phyloP scores from a whole-genome alignment of 2,797 vertebrate species.

The Tadarida brasiliensis region DNA sequence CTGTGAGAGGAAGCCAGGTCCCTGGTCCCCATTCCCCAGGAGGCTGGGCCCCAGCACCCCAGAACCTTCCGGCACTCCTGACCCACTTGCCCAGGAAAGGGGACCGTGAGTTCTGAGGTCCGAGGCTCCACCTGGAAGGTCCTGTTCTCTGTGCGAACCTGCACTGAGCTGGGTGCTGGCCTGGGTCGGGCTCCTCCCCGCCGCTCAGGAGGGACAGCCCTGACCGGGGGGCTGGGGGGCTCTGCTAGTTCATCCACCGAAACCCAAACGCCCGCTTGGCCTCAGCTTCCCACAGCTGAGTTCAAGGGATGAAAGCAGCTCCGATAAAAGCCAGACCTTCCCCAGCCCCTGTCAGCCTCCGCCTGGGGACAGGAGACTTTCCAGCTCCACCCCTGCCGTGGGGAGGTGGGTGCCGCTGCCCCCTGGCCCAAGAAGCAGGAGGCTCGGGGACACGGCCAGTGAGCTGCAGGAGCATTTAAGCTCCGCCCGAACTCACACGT shows the following conservation, averaged over 20 bases:
- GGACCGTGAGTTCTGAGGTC: neutral
- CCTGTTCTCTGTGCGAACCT: neutral
- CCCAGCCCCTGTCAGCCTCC: accelerated
- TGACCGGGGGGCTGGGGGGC: too few species aligned
- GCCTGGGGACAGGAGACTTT: accelerated
- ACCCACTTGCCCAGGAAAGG: accelerated
- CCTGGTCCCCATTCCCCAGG: neutral
- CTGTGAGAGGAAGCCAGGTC: neutral
- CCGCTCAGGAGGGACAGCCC: accelerated
- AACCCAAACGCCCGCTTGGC: accelerated
- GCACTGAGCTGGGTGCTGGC: too few species aligned
- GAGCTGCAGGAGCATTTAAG: accelerated
- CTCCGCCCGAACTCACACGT: accelerated
- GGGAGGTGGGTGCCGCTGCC: accelerated
- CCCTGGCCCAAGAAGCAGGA: accelerated
- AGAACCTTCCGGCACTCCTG: neutral
- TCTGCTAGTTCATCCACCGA: accelerated
- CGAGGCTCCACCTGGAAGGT: neutral
- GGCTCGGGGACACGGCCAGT: too few species aligned
- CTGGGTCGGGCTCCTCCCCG: neutral
- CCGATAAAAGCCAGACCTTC: accelerated
- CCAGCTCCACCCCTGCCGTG: neutral
- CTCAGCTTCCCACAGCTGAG: accelerated
- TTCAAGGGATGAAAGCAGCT: neutral
- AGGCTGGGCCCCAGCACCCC: neutral